Evolutionary conservation across 2,113 vertebrate genomes (phyloP), one percentile per base, ranked within the genome.

Genomic region (Grallaria varia): DNA sequence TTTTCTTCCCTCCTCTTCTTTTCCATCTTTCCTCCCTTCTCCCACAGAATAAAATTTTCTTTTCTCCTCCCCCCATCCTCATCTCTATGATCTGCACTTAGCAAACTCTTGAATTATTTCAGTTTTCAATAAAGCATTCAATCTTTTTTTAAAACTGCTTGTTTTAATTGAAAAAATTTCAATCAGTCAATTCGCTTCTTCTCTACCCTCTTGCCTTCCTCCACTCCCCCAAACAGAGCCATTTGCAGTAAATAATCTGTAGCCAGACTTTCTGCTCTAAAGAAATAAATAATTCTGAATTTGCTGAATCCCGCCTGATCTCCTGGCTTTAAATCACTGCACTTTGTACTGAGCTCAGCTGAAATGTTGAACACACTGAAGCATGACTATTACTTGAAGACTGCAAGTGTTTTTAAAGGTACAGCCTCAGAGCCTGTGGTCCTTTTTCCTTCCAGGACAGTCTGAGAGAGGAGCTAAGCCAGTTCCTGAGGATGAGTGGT

Each of bases 81-180:
- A 49, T 77, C 37, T 85, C 44, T 93, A 39, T 77, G 69, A 64
- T 81, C 80, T 79, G 83, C 87, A 92, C 75, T 93, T 92, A 84
- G 87, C 78, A 96, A 56, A 63, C 71, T 91, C 88, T 63, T 91
- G 89, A 97, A 87, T 96, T 96, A 97, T 94, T 97, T 93, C 91
- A 27, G 59, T 95, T 91, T 83, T 90, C 96, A 92, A 90, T 93
- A 88, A 84, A 74, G 84, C 91, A 90, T 96, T 98, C 97, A 98
- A 97, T 98, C 96, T 97, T 96, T 96, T 96, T 92, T 60, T 60
- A 96, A 97, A 97, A 96, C 78, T 95, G 90, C 95, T 96, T 96
- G 68, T 97, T 98, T 98, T 98, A 97, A 98, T 97, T 98, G 97
- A 97, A 98, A 84, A 98, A 95, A 86, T 23, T 94, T 95, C 96